phyloP scores from a whole-genome alignment of 2,113 vertebrate genomes.

The Ailurus styani region DNA sequence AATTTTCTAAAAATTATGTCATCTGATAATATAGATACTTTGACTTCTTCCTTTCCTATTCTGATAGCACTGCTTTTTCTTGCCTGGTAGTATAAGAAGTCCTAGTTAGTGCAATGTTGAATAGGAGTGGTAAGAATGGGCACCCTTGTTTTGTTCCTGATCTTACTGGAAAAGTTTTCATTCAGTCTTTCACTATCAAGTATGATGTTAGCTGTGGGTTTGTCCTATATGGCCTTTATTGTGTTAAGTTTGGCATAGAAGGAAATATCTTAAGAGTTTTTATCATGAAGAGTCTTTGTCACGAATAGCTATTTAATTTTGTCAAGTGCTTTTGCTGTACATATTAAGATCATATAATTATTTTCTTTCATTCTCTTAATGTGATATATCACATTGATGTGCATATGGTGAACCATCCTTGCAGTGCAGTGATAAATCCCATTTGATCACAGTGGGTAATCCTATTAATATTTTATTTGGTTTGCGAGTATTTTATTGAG shows the following conservation, averaged over 20 bases:
- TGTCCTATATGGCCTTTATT: neutral
- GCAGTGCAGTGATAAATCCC: neutral
- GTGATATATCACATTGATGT: too few species aligned
- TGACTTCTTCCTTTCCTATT: neutral
- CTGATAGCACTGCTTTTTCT: neutral
- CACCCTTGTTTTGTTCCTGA: neutral
- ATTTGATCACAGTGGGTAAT: neutral
- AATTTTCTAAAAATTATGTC: neutral
- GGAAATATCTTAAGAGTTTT: neutral
- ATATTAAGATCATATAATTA: neutral
- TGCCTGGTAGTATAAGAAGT: neutral
- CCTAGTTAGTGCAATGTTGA: neutral
- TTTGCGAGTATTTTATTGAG: neutral
- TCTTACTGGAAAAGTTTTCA: neutral
- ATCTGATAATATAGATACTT: neutral
- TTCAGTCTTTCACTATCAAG: neutral
- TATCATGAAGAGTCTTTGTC: neutral
- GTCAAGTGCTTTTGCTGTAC: neutral
- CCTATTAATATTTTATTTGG: neutral
- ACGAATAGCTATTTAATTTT: neutral
- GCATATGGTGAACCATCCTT: neutral
- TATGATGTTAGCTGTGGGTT: neutral
- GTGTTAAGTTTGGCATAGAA: too few species aligned
- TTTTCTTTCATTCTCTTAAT: neutral
- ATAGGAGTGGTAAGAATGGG: neutral